Conservation (phyloP, 2,888 invertebrate species). For the Bugulina stolonifera region DNA sequence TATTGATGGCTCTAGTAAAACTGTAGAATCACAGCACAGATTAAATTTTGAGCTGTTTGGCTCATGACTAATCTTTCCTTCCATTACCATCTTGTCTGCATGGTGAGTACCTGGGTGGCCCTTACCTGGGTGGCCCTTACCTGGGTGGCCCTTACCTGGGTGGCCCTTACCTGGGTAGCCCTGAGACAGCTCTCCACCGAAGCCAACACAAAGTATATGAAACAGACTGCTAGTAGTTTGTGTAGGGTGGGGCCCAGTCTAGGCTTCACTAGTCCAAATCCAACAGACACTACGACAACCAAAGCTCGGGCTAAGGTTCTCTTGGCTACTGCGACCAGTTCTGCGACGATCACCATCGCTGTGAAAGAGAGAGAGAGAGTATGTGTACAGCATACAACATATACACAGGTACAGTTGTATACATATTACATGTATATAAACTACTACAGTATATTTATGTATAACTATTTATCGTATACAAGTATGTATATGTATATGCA, state of each 20-base stretch:
- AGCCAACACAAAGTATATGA: conserved; percentile 75
- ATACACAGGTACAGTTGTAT: too few relatives aligned
- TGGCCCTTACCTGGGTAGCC: conserved; percentile 57
- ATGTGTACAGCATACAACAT: too few relatives aligned
- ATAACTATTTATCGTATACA: background rate
- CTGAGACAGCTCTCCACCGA: conserved; percentile 80
- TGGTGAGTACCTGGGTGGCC: too few relatives aligned
- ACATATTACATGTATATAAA: too few relatives aligned
- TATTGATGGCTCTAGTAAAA: too few relatives aligned
- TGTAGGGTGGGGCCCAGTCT: conserved; percentile 81
- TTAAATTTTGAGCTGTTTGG: too few relatives aligned
- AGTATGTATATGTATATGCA: background rate
- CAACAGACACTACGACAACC: conserved; percentile 86
- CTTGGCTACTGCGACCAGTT: conserved; percentile 85
- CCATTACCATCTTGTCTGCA: too few relatives aligned
- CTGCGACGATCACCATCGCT: conserved; percentile 75
- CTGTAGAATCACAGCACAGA: too few relatives aligned
- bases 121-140: too few relatives aligned
- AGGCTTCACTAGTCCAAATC: conserved; percentile 92
- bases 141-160: too few relatives aligned
- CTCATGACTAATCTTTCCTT: too few relatives aligned
- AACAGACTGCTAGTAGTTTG: conserved; percentile 76
- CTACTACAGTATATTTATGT: too few relatives aligned
- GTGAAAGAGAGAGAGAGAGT: conserved; percentile 56
- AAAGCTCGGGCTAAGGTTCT: conserved; percentile 84